phyloP scores from a whole-genome alignment of 2,113 vertebrate species.

The Stegastes partitus region DNA sequence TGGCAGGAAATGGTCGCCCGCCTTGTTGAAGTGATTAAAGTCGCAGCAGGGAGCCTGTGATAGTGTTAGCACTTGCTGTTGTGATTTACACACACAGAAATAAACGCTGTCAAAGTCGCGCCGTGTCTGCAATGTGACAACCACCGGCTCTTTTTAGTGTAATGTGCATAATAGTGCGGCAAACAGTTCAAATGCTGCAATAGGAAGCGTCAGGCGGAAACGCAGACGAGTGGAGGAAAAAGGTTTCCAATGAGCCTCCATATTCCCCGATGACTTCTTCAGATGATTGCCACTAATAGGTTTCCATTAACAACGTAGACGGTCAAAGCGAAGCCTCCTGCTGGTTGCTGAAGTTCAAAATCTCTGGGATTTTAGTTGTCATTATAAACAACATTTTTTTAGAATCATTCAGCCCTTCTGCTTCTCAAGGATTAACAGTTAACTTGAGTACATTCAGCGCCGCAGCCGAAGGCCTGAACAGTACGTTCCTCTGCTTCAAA shows the following conservation, averaged over 20 bases:
- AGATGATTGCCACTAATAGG: constrained; percentile 71
- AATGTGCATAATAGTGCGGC: constrained; percentile 44
- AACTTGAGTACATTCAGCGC: no score
- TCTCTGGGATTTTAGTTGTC: neutral
- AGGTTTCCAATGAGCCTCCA: constrained; percentile 27
- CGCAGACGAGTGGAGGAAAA: constrained; percentile 35
- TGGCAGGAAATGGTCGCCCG: constrained; percentile 42
- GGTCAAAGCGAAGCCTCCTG: constrained; percentile 34
- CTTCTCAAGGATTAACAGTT: no score
- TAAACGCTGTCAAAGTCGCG: constrained; percentile 1
- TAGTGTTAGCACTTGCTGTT: constrained; percentile 17
- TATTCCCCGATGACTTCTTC: constrained; percentile 59
- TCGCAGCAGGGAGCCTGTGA: constrained; percentile 6
- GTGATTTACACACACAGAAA: neutral
- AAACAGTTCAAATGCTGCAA: constrained; percentile 43
- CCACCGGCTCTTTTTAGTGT: constrained; percentile 20
- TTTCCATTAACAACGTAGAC: constrained; percentile 68
- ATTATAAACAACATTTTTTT: no score
- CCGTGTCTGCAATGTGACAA: constrained; percentile 21
- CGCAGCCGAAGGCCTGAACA: no score
- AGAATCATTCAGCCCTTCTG: no score
- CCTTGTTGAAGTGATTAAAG: constrained; percentile 25
- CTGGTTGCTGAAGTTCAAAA: constrained; percentile 8
- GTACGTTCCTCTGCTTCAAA: no score
- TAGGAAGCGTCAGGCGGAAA: constrained; percentile 31